phyloP scores from a whole-genome alignment of 2,888 invertebrate species.

The Pseudococcus jackbeardsleyi region DNA sequence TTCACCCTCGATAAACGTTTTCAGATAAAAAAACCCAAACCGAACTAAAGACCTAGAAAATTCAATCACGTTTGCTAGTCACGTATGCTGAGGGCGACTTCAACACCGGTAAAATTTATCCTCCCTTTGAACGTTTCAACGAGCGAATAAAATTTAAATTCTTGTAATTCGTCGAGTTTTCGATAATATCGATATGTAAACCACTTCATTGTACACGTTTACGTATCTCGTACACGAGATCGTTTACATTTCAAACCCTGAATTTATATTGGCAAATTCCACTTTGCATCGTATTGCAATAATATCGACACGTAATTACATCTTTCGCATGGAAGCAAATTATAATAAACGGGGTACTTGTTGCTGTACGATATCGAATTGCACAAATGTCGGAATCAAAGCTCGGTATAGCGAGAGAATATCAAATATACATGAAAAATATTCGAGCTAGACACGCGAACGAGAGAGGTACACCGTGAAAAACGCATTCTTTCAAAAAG shows the following conservation, averaged over 20 bases:
- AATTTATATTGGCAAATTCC: background rate
- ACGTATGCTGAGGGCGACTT: background rate
- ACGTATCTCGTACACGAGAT: background rate
- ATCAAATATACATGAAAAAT: background rate
- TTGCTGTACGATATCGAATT: constrained; percentile 2
- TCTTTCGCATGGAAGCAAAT: background rate
- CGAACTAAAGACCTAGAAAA: background rate
- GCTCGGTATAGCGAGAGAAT: background rate
- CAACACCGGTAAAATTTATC: background rate
- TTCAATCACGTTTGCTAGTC: background rate
- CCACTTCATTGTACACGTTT: background rate
- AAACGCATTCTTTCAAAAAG: background rate
- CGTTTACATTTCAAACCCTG: background rate
- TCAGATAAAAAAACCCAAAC: background rate
- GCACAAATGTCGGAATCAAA: constrained; percentile 15
- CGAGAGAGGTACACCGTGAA: background rate
- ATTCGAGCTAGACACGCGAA: background rate
- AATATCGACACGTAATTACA: background rate
- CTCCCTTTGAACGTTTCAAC: background rate
- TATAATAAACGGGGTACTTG: background rate
- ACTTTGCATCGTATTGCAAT: background rate
- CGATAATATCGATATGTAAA: background rate
- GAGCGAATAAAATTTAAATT: background rate
- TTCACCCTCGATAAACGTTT: constrained; percentile 35
- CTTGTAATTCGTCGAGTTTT: background rate